These are phyloP conservation scores for Hippocampus kuda DNA, from an alignment of 2,797 vertebrate species.

Conservation along the genomic window DNA sequence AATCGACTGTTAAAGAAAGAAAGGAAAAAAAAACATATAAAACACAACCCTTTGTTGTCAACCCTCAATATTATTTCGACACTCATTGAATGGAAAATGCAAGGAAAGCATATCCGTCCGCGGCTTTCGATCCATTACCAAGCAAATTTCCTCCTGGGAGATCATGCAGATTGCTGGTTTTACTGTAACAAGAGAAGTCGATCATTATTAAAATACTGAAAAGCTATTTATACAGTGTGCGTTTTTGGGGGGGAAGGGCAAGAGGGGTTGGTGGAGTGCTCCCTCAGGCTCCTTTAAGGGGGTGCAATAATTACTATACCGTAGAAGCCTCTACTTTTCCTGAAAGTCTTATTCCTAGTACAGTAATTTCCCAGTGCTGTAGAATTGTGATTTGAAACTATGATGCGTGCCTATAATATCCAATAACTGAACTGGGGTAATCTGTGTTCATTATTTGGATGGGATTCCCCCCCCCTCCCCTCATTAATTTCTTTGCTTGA, in stretches of 20 bases:
- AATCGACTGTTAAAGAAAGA: neutral
- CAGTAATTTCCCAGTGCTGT: neutral
- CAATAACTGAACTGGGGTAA: neutral
- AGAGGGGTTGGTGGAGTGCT: neutral
- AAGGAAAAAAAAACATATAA: neutral
- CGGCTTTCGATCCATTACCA: conserved; percentile 1
- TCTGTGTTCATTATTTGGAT: neutral
- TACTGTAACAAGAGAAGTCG: neutral
- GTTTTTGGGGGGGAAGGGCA: neutral
- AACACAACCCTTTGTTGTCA: neutral
- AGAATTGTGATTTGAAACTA: neutral
- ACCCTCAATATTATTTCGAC: neutral
- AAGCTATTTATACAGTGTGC: neutral
- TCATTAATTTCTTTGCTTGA: neutral
- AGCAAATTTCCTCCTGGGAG: neutral
- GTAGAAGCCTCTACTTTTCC: neutral
- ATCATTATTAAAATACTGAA: neutral
- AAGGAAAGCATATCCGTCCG: neutral
- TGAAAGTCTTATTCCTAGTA: neutral
- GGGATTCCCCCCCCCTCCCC: neutral
- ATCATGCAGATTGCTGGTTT: neutral
- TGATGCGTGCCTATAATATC: neutral
- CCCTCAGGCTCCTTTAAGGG: neutral
- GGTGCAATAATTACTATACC: neutral
- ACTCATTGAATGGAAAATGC: neutral